Conservation (phyloP, 2,797 vertebrate genomes). For the Alfaro cultratus region DNA sequence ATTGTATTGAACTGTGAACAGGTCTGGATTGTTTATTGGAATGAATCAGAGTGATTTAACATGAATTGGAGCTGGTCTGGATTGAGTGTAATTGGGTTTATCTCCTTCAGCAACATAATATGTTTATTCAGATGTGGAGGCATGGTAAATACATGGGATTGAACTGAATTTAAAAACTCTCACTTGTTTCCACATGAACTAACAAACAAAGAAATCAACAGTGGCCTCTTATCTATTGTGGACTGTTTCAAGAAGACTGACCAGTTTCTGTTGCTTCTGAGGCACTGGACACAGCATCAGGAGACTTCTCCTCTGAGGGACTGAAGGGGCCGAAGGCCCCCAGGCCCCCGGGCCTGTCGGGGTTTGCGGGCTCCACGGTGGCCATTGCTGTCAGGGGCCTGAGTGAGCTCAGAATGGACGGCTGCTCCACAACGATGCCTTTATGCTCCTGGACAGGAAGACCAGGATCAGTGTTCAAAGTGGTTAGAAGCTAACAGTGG, state of each 20-base stretch:
- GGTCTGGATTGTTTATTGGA: too few species aligned
- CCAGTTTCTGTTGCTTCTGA: conserved; percentile 93
- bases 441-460: conserved; percentile 86
- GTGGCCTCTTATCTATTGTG: neutral
- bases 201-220: neutral
- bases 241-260: conserved; percentile 72
- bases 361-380: conserved; percentile 78
- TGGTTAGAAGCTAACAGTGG: conserved; percentile 23
- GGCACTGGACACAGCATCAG: conserved; percentile 91
- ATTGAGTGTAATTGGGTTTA: too few species aligned
- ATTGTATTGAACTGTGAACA: too few species aligned
- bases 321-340: conserved; percentile 81
- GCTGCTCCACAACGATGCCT: conserved; percentile 92
- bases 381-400: conserved; percentile 77
- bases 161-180: neutral
- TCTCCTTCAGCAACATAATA: too few species aligned
- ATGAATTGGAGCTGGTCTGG: too few species aligned
- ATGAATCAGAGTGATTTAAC: too few species aligned
- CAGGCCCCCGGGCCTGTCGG: conserved; percentile 76
- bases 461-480: conserved; percentile 41
- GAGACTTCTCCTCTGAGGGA: conserved; percentile 89
- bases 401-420: conserved; percentile 85
- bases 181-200: neutral
- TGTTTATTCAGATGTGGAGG: too few species aligned
- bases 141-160: neutral